phyloP scores from a whole-genome alignment of 2,113 vertebrate genomes.

The Caranx ignobilis region DNA sequence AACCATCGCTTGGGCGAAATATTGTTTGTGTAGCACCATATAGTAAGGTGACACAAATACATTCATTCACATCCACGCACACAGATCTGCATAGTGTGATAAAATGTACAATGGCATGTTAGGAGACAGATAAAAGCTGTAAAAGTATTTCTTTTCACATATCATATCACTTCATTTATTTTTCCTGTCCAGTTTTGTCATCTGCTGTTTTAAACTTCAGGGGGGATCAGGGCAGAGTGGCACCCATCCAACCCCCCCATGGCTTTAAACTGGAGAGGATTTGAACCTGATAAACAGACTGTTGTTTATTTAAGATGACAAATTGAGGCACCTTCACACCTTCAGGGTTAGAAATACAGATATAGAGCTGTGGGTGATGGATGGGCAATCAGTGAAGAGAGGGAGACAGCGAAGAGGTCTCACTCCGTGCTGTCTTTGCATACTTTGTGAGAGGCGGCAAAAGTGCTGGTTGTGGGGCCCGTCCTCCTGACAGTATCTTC shows the following conservation, averaged over 20 bases:
- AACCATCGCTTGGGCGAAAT: not conserved
- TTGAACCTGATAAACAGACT: slow-evolving; percentile 68
- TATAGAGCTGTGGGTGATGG: slow-evolving; percentile 65
- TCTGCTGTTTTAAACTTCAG: slow-evolving; percentile 42
- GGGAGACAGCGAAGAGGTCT: slow-evolving; percentile 30
- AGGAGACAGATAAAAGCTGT: slow-evolving; percentile 15
- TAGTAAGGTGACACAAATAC: not conserved
- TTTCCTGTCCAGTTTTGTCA: slow-evolving; percentile 30
- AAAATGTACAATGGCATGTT: slow-evolving; percentile 9
- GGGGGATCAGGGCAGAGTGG: slow-evolving; percentile 30
- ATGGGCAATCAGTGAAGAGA: slow-evolving; percentile 54
- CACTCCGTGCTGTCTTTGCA: slow-evolving; percentile 39
- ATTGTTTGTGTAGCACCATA: not conserved
- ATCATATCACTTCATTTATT: slow-evolving; percentile 45
- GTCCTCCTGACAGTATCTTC: slow-evolving; percentile 40
- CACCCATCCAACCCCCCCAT: slow-evolving; percentile 29
- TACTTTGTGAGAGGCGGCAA: slow-evolving; percentile 24
- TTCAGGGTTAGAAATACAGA: slow-evolving; percentile 67
- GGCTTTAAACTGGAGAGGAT: slow-evolving; percentile 51
- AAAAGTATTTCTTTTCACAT: not conserved
- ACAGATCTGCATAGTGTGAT: slow-evolving; percentile 6
- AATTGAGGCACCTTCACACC: slow-evolving; percentile 70
- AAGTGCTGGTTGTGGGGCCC: slow-evolving; percentile 24
- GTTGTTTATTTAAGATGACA: slow-evolving; percentile 75
- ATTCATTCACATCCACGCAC: not conserved